phyloP scores from a whole-genome alignment of 2,113 vertebrate genomes.

The Leptocoma aspasia region DNA sequence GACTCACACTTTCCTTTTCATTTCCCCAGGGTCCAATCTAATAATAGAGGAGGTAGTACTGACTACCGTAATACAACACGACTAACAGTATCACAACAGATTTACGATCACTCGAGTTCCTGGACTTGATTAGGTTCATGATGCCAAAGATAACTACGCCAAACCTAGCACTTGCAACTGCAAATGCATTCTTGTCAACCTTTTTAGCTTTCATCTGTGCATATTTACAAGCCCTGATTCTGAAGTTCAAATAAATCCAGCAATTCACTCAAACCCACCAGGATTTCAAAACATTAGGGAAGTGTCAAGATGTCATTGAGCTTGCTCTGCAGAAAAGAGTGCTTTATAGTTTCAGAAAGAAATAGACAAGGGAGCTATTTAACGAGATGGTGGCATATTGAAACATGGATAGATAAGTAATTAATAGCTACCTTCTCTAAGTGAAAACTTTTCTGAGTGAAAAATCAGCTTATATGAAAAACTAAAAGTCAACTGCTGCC shows the following conservation, averaged over 20 bases:
- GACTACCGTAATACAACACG: not conserved
- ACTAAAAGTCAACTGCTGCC: constrained; percentile 35
- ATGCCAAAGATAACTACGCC: constrained; percentile 9
- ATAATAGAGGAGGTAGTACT: not conserved
- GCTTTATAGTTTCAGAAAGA: constrained; percentile 50
- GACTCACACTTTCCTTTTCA: not conserved
- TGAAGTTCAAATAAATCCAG: constrained; percentile 59
- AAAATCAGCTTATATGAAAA: constrained; percentile 40
- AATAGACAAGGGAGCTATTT: constrained; percentile 62
- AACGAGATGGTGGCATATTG: constrained; percentile 53
- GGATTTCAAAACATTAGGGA: constrained; percentile 53
- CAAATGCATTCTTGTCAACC: constrained; percentile 13
- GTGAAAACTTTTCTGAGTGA: constrained; percentile 57
- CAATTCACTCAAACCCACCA: constrained; percentile 51
- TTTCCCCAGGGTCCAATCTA: constrained; percentile 18
- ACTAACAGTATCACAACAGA: not conserved
- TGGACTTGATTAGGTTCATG: not conserved
- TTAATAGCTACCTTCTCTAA: constrained; percentile 61
- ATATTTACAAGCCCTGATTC: constrained; percentile 42
- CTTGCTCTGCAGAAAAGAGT: constrained; percentile 43
- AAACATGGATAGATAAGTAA: constrained; percentile 51
- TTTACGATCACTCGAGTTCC: not conserved
- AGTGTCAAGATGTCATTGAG: constrained; percentile 58
- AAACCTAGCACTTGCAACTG: not conserved
- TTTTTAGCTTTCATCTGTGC: constrained; percentile 40